Base-by-base conservation (phyloP, 2,797 vertebrate species). In the Phrynocephalus forsythii region DNA sequence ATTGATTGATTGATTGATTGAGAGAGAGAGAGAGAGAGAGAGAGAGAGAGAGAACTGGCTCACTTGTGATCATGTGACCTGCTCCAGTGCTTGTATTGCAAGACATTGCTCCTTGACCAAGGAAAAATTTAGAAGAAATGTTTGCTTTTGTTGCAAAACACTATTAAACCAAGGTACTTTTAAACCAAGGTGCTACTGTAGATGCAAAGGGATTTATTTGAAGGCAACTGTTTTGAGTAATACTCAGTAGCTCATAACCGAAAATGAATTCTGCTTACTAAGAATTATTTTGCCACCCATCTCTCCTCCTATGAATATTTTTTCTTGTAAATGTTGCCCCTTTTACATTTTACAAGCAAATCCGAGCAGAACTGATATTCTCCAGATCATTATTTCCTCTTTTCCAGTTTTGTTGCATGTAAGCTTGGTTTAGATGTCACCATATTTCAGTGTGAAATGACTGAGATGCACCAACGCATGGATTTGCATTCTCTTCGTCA, bases 161-260 rank as follows among this genome's bases (percentile, higher is more conserved):
- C 33, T 44, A 44, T 44, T 44, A 44, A 44, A 44, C 38, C 38
- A 44, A 44, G 38, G 38, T 44, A 44, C 38, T 44, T 44, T 44
- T 33, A 33, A 33, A 33, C 33, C 33, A 33, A 33, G 33, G 38
- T 44, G 38, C 5, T 44, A 44, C 38, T 44, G 4, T 44, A 44
- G 38, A 2, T 90, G 26, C 84, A 89, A 63, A 86, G 68, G 90
- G 52, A 86, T 88, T 38, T 11, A 85, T 81, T 82, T 81, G 30
- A 89, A 50, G 50, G 24, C 0, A 69, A 1, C 18, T 52, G 66
- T 86, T 85, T 81, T 73, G 9, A 1, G 0, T 44, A 73, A 73
- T 90, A 77, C 84, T 89, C 87, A 89, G 93, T 92, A 79, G 6
- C 85, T 16, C 75, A 28, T 88, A 18, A n/a, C 86, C 73, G 88